Evolutionary conservation across 2,113 vertebrate species (phyloP), one percentile per base, ranked within the genome.

Genomic region (Poecile atricapillus): DNA sequence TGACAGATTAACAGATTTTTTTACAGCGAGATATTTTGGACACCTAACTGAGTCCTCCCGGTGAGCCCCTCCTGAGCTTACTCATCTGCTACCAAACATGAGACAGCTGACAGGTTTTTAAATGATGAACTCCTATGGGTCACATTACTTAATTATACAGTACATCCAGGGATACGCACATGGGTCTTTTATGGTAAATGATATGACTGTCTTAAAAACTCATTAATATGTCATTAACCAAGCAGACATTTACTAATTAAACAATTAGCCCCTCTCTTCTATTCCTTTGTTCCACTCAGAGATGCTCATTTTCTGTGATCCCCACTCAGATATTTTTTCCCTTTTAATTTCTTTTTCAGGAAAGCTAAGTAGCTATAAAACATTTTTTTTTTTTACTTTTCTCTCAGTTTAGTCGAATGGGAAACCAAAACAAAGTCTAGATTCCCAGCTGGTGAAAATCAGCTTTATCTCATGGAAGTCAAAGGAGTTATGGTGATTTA

Each of bases 191-290:
- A 98, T 98, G 97, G 98, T 98, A 98, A 98, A 98, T 98, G 97
- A 98, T 98, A 98, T 98, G 98, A 98, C 97, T 97, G 97, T 97
- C 98, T 98, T 98, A 98, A 98, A 98, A 98, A 98, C 98, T 98
- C 98, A 98, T 98, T 98, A 98, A 98, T 98, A 98, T 98, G 97
- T 98, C 98, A 98, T 98, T 98, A 98, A 98, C 98, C 98, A 98
- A 98, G 98, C 97, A 98, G 98, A 98, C 98, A 98, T 98, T 98
- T 98, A 98, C 98, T 98, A 98, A 98, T 98, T 98, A 98, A 98
- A 98, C 98, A 98, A 98, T 98, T 98, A 98, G 98, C 97, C 97
- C 97, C 97, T 98, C 98, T 98, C 96, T 98, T 96, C 89, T 97
- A 97, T 97, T 98, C 95, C 96, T 98, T 98, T 98, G 97, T 98